Conservation (phyloP, 2,113 vertebrate genomes). For the Peucedramus taeniatus region DNA sequence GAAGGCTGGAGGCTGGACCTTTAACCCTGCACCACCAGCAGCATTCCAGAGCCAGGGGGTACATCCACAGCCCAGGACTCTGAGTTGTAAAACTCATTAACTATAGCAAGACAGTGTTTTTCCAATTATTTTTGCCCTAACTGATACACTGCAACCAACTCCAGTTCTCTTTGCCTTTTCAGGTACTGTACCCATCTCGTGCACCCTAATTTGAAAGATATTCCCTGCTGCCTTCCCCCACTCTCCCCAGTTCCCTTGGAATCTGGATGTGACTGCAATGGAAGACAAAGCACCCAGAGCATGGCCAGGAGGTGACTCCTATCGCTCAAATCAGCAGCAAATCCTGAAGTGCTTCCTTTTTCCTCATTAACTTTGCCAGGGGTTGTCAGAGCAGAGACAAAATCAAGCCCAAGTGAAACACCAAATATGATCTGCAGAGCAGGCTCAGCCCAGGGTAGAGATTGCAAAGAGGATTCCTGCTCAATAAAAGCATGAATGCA, state of each 20-base stretch:
- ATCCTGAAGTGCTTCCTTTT: neutral
- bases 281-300: neutral
- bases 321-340: neutral
- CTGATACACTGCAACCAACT: neutral
- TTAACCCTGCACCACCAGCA: neutral
- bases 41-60: neutral
- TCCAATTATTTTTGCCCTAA: neutral
- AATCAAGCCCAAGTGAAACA: neutral
- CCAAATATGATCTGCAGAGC: neutral
- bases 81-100: neutral
- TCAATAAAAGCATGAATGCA: neutral
- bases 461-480: neutral
- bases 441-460: neutral
- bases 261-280: neutral
- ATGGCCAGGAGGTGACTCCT: neutral
- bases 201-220: neutral
- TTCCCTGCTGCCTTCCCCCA: accelerated
- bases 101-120: neutral
- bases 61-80: neutral
- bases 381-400: neutral
- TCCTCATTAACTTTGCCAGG: neutral
- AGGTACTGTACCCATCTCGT: neutral
- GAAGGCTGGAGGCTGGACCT: neutral
- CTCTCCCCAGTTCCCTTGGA: neutral
- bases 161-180: neutral